Percentiles rank a stretch among this genome's conserved stretches.
Evolutionary conservation across 2,888 invertebrate species (phyloP).

Genomic region (Pogonocherus hispidulus): DNA sequence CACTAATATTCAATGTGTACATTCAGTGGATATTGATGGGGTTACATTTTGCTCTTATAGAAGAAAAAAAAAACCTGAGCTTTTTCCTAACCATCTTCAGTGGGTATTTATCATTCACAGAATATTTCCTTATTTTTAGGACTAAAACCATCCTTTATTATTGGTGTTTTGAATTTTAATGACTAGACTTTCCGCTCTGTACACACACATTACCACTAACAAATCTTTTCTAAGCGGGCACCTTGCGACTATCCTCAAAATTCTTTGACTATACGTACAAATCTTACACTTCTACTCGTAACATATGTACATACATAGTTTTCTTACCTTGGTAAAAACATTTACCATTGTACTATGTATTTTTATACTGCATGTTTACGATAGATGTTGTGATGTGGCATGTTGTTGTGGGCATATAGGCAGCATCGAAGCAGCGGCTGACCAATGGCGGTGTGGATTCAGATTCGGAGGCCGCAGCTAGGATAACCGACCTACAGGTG

Average conservation of each 20-base stretch:
- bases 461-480: constrained; percentile 71
- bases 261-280: neutral
- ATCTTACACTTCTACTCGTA: neutral
- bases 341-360: constrained; percentile 32
- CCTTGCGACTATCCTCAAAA: neutral
- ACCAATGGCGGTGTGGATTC: constrained; percentile 73
- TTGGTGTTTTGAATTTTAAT: too few relatives aligned
- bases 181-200: neutral
- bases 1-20: too few relatives aligned
- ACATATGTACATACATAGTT: constrained; percentile 5
- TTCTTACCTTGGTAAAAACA: constrained; percentile 21
- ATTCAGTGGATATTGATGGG: too few relatives aligned
- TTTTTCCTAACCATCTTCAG: too few relatives aligned
- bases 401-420: constrained; percentile 69
- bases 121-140: too few relatives aligned
- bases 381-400: constrained; percentile 62
- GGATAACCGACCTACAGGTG: constrained; percentile 85
- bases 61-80: too few relatives aligned
- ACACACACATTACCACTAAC: neutral
- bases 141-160: too few relatives aligned
- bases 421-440: constrained; percentile 68
- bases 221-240: neutral
- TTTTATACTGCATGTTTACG: constrained; percentile 54
- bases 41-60: too few relatives aligned
- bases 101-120: too few relatives aligned